Conservation (phyloP, 2,888 invertebrate genomes). For the Ashinkailepas kermadecensis region DNA sequence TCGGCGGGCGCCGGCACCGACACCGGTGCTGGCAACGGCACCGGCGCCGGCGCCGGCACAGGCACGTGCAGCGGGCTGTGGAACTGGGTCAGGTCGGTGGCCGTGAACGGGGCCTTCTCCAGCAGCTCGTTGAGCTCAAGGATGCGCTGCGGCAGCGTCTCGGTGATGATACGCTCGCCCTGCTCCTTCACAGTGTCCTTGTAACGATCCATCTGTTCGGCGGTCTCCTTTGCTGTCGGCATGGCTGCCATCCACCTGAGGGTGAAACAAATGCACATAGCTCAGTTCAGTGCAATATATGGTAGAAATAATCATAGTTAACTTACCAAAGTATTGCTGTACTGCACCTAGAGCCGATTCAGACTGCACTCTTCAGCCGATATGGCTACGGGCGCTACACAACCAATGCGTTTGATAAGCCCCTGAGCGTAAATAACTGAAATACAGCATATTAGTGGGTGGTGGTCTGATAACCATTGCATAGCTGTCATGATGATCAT, state of each 20-base stretch:
- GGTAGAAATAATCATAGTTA: too few relatives aligned
- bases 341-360: too few relatives aligned
- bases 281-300: too few relatives aligned
- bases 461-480: too few relatives aligned
- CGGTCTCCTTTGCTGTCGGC: background rate
- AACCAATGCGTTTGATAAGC: too few relatives aligned
- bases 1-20: slow-evolving; percentile 71
- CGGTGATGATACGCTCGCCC: slow-evolving; percentile 78
- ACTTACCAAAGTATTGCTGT: too few relatives aligned
- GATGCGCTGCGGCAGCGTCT: slow-evolving; percentile 88
- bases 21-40: slow-evolving; percentile 49
- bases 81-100: slow-evolving; percentile 67
- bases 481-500: too few relatives aligned
- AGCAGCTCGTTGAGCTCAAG: slow-evolving; percentile 79
- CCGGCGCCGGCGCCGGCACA: slow-evolving; percentile 61
- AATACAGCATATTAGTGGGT: too few relatives aligned
- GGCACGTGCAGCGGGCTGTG: slow-evolving; percentile 81
- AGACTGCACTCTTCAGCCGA: too few relatives aligned
- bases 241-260: background rate
- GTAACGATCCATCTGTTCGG: background rate
- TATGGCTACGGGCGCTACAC: too few relatives aligned
- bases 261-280: too few relatives aligned
- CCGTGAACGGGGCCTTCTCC: slow-evolving; percentile 71
- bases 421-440: too few relatives aligned
- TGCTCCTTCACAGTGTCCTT: slow-evolving; percentile 34